These are phyloP conservation scores for Drosophila ercepeae DNA, from an alignment of 1,140 invertebrate species.

Conservation along the genomic window DNA sequence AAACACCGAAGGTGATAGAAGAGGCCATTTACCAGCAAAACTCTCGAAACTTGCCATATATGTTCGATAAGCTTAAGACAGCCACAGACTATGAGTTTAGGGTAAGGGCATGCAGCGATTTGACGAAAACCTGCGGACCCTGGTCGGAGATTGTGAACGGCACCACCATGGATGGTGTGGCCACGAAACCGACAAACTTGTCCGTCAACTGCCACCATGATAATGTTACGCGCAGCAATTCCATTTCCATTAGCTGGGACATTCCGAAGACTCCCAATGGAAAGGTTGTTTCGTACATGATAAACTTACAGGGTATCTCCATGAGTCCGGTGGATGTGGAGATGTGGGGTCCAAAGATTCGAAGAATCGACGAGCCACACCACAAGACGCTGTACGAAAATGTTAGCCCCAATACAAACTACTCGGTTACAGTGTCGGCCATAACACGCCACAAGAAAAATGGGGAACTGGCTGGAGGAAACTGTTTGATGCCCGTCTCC, in stretches of 20 bases:
- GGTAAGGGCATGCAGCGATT: slow-evolving; percentile 90
- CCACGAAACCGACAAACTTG: slow-evolving; percentile 86
- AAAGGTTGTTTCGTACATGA: slow-evolving; percentile 86
- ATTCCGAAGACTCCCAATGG: slow-evolving; percentile 89
- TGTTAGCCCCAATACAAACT: slow-evolving; percentile 92
- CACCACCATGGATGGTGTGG: slow-evolving; percentile 90
- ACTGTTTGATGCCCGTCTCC: slow-evolving; percentile 87
- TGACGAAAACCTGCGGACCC: slow-evolving; percentile 89
- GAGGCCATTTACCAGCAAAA: slow-evolving; percentile 87
- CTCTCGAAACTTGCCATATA: slow-evolving; percentile 87
- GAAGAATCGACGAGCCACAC: slow-evolving; percentile 85
- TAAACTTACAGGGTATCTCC: slow-evolving; percentile 86
- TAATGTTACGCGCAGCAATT: slow-evolving; percentile 86
- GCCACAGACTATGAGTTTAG: slow-evolving; percentile 91
- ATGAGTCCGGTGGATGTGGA: slow-evolving; percentile 85
- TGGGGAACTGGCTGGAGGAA: slow-evolving; percentile 87
- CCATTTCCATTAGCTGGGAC: slow-evolving; percentile 89
- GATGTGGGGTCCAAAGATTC: slow-evolving; percentile 86
- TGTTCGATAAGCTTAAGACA: slow-evolving; percentile 90
- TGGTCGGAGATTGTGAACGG: slow-evolving; percentile 90
- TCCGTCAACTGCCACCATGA: slow-evolving; percentile 87
- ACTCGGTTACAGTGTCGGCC: slow-evolving; percentile 89
- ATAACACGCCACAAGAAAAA: slow-evolving; percentile 89
- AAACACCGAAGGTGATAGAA: slow-evolving; percentile 84
- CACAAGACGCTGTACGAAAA: slow-evolving; percentile 72